These are phyloP conservation scores for Megaleporinus macrocephalus DNA, from an alignment of 2,113 vertebrate genomes.

Conservation along the genomic window DNA sequence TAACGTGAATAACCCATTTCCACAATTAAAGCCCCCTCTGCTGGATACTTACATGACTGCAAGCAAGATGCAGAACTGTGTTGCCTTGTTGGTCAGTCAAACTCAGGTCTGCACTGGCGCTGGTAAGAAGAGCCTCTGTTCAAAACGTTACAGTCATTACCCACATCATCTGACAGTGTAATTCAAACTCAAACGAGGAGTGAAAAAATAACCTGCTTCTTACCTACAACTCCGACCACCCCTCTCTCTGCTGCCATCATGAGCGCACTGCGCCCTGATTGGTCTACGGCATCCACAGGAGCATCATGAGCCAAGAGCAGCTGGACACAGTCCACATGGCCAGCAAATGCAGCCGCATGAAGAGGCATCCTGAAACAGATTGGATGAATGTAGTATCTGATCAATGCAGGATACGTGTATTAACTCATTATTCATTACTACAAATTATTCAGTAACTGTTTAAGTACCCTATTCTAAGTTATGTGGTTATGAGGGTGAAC, in stretches of 20 bases:
- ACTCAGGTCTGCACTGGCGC: constrained; percentile 80
- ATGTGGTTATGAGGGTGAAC: too few relatives aligned
- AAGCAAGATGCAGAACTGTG: constrained; percentile 91
- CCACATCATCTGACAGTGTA: neutral
- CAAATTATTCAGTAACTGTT: too few relatives aligned
- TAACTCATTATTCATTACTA: too few relatives aligned
- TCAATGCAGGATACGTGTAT: too few relatives aligned
- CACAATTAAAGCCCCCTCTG: neutral
- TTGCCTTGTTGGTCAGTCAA: constrained; percentile 88
- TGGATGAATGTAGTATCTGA: neutral
- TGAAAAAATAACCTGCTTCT: neutral
- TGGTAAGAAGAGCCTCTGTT: constrained; percentile 88
- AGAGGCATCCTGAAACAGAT: constrained; percentile 84
- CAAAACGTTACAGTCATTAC: neutral
- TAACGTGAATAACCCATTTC: neutral
- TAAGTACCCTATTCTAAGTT: too few relatives aligned
- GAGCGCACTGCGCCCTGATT: constrained; percentile 83
- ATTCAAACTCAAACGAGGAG: neutral
- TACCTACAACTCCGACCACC: constrained; percentile 83
- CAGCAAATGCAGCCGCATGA: constrained; percentile 90
- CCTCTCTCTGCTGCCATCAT: constrained; percentile 91
- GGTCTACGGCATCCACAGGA: constrained; percentile 81
- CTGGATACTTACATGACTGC: constrained; percentile 86
- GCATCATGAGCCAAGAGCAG: constrained; percentile 89
- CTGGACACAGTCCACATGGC: constrained; percentile 90